These are phyloP conservation scores for Oceanites oceanicus DNA, from an alignment of 2,113 vertebrate genomes.

Conservation along the genomic window DNA sequence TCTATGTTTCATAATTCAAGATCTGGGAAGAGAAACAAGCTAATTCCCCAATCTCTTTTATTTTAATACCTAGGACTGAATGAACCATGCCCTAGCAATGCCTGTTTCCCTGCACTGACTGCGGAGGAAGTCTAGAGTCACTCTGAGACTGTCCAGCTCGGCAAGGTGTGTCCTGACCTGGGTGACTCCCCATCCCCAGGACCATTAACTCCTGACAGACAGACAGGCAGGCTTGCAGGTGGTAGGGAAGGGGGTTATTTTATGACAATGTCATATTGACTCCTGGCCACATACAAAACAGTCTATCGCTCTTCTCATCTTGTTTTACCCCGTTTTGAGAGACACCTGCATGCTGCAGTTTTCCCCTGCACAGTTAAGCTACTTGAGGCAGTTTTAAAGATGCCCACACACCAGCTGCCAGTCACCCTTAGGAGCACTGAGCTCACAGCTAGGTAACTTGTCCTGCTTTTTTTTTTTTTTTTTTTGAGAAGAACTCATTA, in stretches of 20 bases:
- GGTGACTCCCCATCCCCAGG: neutral
- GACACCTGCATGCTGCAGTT: neutral
- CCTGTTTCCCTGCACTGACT: neutral
- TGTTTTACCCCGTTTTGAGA: neutral
- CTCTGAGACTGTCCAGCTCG: neutral
- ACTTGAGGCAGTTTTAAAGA: neutral
- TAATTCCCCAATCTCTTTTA: neutral
- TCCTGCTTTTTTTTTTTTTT: neutral
- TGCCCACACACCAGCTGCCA: neutral
- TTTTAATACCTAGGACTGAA: neutral
- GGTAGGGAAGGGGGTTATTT: neutral
- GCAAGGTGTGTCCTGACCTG: neutral
- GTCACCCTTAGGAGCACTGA: neutral
- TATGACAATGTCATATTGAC: neutral
- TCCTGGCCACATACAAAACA: neutral
- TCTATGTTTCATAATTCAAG: neutral
- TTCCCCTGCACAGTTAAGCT: neutral
- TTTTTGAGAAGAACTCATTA: neutral
- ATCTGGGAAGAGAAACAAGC: neutral
- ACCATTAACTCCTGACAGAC: neutral
- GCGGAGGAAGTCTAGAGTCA: neutral
- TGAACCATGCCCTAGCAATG: neutral
- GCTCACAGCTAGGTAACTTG: neutral
- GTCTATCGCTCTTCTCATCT: neutral
- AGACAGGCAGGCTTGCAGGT: neutral